A percentile compares a stretch with the other conserved stretches of the same genome.
These are phyloP conservation scores for Acestrorhynchus altus DNA, from an alignment of 2,797 vertebrate genomes.

Conservation along the genomic window DNA sequence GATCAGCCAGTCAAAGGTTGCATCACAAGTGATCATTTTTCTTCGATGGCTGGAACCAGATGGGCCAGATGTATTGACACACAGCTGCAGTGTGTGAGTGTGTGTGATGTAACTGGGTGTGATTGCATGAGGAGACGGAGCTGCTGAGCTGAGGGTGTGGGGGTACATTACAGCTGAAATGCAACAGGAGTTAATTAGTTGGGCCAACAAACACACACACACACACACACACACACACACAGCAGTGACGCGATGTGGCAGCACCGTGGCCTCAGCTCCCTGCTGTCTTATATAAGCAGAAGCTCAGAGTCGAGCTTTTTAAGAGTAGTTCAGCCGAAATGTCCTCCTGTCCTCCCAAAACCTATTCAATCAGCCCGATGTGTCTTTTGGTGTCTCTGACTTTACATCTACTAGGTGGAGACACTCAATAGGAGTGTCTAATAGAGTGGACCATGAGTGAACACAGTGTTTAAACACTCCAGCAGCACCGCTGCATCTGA, in stretches of 20 bases:
- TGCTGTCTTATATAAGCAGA: conserved; percentile 70
- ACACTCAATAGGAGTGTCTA: too few species aligned
- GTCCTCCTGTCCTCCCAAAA: neutral
- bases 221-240: conserved; percentile 49
- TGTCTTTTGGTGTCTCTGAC: too few species aligned
- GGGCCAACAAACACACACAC: conserved; percentile 43
- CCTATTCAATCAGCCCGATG: too few species aligned
- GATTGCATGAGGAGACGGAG: neutral
- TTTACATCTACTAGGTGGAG: too few species aligned
- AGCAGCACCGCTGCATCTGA: too few species aligned
- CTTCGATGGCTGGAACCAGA: neutral
- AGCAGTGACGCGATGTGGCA: conserved; percentile 68
- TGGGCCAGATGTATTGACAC: conserved; percentile 8
- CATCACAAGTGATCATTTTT: conserved; percentile 12
- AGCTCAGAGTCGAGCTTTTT: conserved; percentile 65
- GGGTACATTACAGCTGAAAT: conserved; percentile 38
- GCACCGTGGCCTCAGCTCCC: conserved; percentile 63
- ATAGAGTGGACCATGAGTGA: too few species aligned
- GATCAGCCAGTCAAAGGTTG: neutral
- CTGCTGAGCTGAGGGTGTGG: conserved; percentile 60
- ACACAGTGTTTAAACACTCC: too few species aligned
- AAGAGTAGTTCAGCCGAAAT: conserved; percentile 54
- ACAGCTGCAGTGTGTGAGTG: neutral
- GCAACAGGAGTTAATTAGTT: conserved; percentile 53
- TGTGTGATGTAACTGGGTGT: conserved; percentile 46